Evolutionary conservation across 2,888 invertebrate species (phyloP).

Genomic region (Hypena proboscidalis): DNA sequence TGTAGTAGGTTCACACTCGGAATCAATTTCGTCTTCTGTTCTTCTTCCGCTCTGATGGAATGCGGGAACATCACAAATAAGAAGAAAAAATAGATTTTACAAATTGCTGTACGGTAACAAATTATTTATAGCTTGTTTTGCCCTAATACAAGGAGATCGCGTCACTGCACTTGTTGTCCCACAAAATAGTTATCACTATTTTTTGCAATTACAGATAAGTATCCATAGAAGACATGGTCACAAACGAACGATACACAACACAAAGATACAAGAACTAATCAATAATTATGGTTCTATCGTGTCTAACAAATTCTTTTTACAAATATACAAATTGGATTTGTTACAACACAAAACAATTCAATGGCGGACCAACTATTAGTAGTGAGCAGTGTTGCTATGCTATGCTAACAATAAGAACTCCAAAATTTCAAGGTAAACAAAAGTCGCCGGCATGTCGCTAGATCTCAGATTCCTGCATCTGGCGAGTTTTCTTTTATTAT

Average conservation of each 20-base stretch:
- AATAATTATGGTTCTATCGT: background rate
- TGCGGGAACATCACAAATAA: constrained; percentile 89
- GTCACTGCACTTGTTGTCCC: constrained; percentile 79
- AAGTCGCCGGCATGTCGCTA: no score
- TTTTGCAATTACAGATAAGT: constrained; percentile 68
- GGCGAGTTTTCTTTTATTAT: no score
- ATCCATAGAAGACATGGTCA: constrained; percentile 82
- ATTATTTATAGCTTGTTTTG: constrained; percentile 74
- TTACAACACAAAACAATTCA: constrained; percentile 1
- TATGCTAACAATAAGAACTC: no score
- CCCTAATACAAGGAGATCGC: constrained; percentile 70
- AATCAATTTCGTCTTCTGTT: constrained; percentile 83
- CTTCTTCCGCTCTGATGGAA: constrained; percentile 86
- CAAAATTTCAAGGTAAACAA: no score
- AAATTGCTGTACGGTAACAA: constrained; percentile 68
- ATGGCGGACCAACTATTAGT: constrained; percentile 6
- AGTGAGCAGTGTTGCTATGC: no score
- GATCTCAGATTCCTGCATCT: no score
- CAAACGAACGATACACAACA: constrained; percentile 34
- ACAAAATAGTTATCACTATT: constrained; percentile 58
- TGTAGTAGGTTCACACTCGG: constrained; percentile 89
- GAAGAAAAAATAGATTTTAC: constrained; percentile 66
- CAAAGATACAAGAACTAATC: constrained; percentile 16
- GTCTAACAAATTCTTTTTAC: background rate
- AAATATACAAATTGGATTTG: background rate